Percentiles rank a stretch among this genome's conserved stretches.
Conservation (phyloP, 2,888 invertebrate species). For the Cantharis flavilabris region DNA sequence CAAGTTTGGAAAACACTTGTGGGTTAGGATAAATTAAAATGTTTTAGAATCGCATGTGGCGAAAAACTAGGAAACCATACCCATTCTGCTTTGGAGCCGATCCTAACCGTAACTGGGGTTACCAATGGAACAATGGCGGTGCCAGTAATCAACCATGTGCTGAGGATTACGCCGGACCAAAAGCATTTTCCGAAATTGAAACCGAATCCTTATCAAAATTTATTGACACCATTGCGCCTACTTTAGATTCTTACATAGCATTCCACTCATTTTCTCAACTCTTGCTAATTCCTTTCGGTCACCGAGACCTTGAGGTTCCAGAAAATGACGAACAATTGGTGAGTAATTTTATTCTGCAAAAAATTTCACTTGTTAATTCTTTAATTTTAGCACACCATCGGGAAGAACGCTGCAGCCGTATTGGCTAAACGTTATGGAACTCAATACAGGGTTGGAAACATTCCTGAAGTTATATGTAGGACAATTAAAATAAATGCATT, state of each 20-base stretch:
- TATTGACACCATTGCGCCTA: constrained; percentile 49
- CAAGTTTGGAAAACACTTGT: background rate
- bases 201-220: constrained; percentile 61
- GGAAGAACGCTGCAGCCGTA: constrained; percentile 45
- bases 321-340: constrained; percentile 63
- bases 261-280: constrained; percentile 74
- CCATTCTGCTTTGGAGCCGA: constrained; percentile 65
- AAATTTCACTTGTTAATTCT: too few species aligned
- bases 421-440: constrained; percentile 54
- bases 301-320: constrained; percentile 57
- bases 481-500: constrained; percentile 14
- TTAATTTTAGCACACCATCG: constrained; percentile 45
- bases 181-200: constrained; percentile 74
- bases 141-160: constrained; percentile 56
- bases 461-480: constrained; percentile 59
- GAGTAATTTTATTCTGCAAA: constrained; percentile 33
- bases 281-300: constrained; percentile 70
- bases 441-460: constrained; percentile 53
- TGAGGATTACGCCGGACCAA: constrained; percentile 68
- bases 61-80: constrained; percentile 65
- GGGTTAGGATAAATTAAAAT: background rate
- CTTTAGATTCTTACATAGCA: constrained; percentile 62
- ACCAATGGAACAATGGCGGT: background rate
- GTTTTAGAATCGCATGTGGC: constrained; percentile 69
- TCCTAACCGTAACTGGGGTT: constrained; percentile 48